Evolutionary conservation across 2,888 invertebrate species (phyloP), one percentile per base, ranked within the genome.

Genomic region (Capitulum mitella): DNA sequence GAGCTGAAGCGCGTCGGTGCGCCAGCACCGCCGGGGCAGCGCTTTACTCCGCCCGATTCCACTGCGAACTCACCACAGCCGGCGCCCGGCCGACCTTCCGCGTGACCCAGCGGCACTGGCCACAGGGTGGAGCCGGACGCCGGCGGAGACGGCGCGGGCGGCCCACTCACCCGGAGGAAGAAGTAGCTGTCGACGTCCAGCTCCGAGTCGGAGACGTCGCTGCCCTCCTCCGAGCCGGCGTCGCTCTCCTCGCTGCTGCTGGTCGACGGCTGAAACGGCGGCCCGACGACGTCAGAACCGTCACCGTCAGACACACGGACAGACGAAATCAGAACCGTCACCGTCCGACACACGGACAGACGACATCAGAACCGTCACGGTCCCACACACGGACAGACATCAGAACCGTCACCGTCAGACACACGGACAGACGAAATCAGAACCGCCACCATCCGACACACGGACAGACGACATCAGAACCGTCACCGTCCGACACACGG

Each of bases 111-210:
- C n/a, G n/a, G n/a, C n/a, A n/a, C n/a, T n/a, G n/a, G n/a, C n/a
- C n/a, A n/a, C n/a, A n/a, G n/a, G n/a, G n/a, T n/a, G n/a, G n/a
- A n/a, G n/a, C n/a, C n/a, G n/a, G n/a, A n/a, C n/a, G n/a, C n/a
- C n/a, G n/a, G n/a, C n/a, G n/a, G n/a, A n/a, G n/a, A n/a, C n/a
- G n/a, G n/a, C n/a, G n/a, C n/a, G n/a, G n/a, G n/a, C n/a, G n/a
- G n/a, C n/a, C 26, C 43, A 78, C 78, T 79, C 79, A 85, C 85
- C 84, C 85, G 86, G 78, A 95, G 87, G 84, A 95, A 95, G 85
- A 95, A 95, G 85, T 93, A 95, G 84, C 92, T 93, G 83, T 95
- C 95, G 83, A 93, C 90, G 85, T 95, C 95, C 83, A 94, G 88
- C 84, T 96, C 95, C 22, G 93, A 92, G 85, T 92, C 93, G 6